Base-by-base conservation (phyloP, 2,797 vertebrate species). In the Antrozous pallidus region DNA sequence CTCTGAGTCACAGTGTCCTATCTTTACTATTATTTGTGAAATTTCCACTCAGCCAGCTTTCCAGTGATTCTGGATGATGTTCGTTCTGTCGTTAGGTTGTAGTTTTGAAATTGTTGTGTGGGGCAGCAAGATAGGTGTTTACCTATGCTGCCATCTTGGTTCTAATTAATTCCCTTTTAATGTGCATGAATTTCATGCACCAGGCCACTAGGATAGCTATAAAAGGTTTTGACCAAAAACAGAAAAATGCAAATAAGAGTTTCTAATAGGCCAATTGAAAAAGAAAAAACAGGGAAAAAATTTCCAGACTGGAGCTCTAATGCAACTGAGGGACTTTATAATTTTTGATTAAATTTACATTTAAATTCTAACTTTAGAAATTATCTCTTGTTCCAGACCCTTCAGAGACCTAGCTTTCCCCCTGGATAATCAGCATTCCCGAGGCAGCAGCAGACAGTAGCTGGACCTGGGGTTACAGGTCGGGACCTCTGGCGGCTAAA, bases 201-300 rank as follows among this genome's bases (percentile, higher is more conserved):
- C 8, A 8, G 51, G 51, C 51, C 51, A 54, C 51, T 54, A 54
- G 8, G 87, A 84, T 22, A 84, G 26, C 82, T 88, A 91, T 77
- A 91, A 93, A 96, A 94, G 31, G 38, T 84, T 93, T 95, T 80
- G 65, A 96, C 79, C 87, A 89, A 91, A 94, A 83, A 90, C 92
- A 31, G 71, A 94, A 94, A 95, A 96, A 74, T 49, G 56, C 33
- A 40, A 89, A 80, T 93, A 75, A 75, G 58, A 90, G 42, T 94
- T 84, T 84, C 77, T 61, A 93, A 61, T 2, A 77, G 36, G 4
- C 5, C 67, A 91, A 67, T 18, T 33, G 2, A 51, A 20, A 36
- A 40, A 6, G 11, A 74, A 83, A 45, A 38, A 36, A 83, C 12
- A 42, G 24, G 73, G 3, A 36, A 70, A 70, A 91, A 8, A 18